A percentile compares a stretch with the other conserved stretches of the same genome.
Evolutionary conservation across 2,888 invertebrate species (phyloP).

Genomic region (Camptogramma bilineatum): DNA sequence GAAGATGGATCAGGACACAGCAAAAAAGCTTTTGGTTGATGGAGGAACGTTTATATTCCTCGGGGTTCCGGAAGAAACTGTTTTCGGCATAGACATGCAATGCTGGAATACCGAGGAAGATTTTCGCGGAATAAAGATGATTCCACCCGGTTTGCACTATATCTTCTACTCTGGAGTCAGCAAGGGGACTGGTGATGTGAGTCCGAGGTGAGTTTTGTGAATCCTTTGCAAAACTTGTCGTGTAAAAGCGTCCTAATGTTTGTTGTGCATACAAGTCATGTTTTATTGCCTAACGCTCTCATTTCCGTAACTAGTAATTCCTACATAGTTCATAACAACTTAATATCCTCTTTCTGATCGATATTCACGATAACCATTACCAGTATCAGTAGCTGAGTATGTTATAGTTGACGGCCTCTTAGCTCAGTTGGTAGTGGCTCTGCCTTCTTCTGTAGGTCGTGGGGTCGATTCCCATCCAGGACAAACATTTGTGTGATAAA

Average conservation of each 20-base stretch:
- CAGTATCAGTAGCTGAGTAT: no score
- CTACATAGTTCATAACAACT: background rate
- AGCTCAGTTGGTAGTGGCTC: no score
- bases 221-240: background rate
- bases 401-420: no score
- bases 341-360: no score
- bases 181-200: constrained; percentile 86
- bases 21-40: constrained; percentile 90
- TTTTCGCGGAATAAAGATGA: constrained; percentile 99
- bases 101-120: constrained; percentile 95
- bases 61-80: constrained; percentile 95
- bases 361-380: no score
- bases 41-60: constrained; percentile 94
- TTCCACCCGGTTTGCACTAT: constrained; percentile 98
- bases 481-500: no score
- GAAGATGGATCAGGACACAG: constrained; percentile 91
- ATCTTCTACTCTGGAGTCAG: constrained; percentile 93
- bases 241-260: background rate
- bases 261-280: background rate
- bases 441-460: no score
- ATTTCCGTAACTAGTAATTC: background rate
- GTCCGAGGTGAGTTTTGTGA: constrained; percentile 84
- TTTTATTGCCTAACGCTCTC: background rate
- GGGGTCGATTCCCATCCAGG: no score
- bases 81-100: constrained; percentile 96